Base-by-base conservation (phyloP, 2,113 vertebrate genomes). In the Mustela lutreola region DNA sequence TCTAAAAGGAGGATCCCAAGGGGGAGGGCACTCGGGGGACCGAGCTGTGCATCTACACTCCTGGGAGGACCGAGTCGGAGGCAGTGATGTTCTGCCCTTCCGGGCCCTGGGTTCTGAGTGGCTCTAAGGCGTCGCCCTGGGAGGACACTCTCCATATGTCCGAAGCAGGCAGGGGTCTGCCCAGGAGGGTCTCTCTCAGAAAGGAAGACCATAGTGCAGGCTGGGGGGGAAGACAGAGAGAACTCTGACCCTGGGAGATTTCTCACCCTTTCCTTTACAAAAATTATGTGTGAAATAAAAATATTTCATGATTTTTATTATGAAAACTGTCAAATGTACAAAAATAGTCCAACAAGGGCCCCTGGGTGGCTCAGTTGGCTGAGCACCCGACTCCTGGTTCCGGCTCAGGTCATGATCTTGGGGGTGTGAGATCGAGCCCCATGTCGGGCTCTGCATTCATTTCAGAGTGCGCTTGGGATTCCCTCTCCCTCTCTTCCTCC, bases 11-110 rank as follows among this genome's bases (percentile, higher is more conserved):
- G 22, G 15, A 14, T 19, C n/a, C 45, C 1, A 2, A 88, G 53
- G 39, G 36, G 5, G 31, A 60, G 26, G 31, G 4, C 36, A 31
- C 2, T 11, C 4, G 6, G 62, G 31, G 19, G 8, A 15, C 19
- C 1, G 5, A 50, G 24, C 33, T 19, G 21, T 2, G 16, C 15
- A 1, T 22, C 0, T 6, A n/a, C 22, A 1, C 39, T 53, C 14
- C 63, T 33, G 63, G 70, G 53, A 56, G 50, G 50, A n/a, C 5
- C 7, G 2, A 31, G 42, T 36, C 36, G 24, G 79, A 33, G 65
- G 14, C 0, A 2, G 50, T 18, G 63, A 50, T 1, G 21, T 10
- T 7, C 45, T 1, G 3, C 36, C 58, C n/a, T 83, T 56, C 65
- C 6, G 1, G 24, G 33, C 24, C 4, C 42, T 31, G 45, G 83